Conservation (phyloP, 2,888 invertebrate genomes). For the Philaethria dido region DNA sequence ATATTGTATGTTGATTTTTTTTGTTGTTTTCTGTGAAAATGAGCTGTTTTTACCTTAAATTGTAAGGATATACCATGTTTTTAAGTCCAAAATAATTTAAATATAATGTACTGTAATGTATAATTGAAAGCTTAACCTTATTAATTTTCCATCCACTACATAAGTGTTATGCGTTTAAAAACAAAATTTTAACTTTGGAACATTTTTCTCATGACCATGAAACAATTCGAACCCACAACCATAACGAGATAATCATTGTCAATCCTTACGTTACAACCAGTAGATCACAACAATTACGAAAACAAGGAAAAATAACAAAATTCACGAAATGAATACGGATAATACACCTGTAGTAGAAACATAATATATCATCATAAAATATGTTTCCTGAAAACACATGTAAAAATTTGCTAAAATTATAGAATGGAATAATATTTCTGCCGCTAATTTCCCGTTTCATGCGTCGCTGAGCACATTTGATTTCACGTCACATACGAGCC, state of each 20-base stretch:
- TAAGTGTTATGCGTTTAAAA: no score
- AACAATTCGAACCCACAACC: background rate
- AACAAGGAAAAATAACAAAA: no score
- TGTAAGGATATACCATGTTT: no score
- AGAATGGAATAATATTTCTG: constrained; percentile 21
- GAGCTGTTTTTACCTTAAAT: background rate
- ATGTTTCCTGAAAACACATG: constrained; percentile 15
- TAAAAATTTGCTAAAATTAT: constrained; percentile 34
- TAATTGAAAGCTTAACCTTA: no score
- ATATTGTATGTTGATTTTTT: constrained; percentile 16
- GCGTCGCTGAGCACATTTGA: constrained; percentile 38
- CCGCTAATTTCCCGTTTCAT: constrained; percentile 36
- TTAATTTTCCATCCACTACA: no score
- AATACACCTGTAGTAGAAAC: no score
- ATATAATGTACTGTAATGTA: no score
- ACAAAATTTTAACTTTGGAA: background rate
- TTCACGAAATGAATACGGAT: no score
- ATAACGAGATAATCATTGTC: background rate
- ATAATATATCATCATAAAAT: background rate
- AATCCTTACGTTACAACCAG: no score
- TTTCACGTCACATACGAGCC: constrained; percentile 41
- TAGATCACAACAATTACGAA: no score
- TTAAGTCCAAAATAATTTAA: no score
- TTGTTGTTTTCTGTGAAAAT: background rate
- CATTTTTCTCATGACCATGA: background rate